phyloP scores from a whole-genome alignment of 2,888 invertebrate species.

The Graphium colonna region DNA sequence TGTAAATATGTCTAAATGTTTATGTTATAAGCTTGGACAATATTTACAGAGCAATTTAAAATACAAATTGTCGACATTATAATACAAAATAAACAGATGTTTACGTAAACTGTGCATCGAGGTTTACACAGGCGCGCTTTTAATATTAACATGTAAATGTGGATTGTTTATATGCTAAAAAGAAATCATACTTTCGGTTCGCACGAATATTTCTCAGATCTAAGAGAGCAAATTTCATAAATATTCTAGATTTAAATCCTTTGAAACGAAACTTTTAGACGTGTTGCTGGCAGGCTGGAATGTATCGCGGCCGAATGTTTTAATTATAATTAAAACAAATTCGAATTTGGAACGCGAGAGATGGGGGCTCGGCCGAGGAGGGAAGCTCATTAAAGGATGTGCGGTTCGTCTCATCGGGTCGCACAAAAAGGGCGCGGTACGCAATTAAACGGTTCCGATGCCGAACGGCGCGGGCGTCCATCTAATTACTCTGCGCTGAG shows the following conservation, averaged over 20 bases:
- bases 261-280: neutral
- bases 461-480: conserved; percentile 68
- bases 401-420: conserved; percentile 60
- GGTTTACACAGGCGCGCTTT: conserved; percentile 12
- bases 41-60: neutral
- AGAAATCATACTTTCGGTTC: no score
- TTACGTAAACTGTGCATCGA: conserved; percentile 18
- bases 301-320: conserved; percentile 8
- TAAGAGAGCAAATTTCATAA: no score
- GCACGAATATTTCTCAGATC: no score
- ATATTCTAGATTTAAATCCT: neutral
- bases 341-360: conserved; percentile 4
- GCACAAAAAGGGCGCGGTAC: conserved; percentile 65
- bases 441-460: conserved; percentile 65
- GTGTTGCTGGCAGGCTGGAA: conserved; percentile 2
- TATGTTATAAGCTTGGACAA: neutral
- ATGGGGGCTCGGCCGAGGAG: conserved; percentile 26
- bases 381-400: conserved; percentile 62
- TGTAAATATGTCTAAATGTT: neutral
- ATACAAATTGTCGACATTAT: conserved; percentile 1
- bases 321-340: conserved; percentile 21
- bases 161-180: neutral
- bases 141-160: conserved; percentile 20
- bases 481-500: conserved; percentile 68
- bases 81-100: conserved; percentile 20